Evolutionary conservation across 2,797 vertebrate species (phyloP), one percentile per base, ranked within the genome.

Genomic region (Myioborus miniatus): DNA sequence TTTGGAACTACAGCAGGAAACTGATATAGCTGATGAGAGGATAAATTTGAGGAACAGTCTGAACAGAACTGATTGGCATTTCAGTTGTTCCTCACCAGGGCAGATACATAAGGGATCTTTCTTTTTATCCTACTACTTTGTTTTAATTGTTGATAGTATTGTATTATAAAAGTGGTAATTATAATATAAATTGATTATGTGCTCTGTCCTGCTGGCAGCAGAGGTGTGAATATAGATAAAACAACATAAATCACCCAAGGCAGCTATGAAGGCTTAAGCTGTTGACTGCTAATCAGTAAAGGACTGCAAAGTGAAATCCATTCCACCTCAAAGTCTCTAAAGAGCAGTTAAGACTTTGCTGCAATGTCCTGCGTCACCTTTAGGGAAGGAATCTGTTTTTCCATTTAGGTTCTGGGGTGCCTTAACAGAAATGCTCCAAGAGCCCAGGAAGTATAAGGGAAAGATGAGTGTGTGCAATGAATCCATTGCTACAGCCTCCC

Each of bases 1-100:
- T 95, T 90, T 96, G 71, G 78, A 95, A 95, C 74, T 69, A 69
- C 15, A 94, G 63, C 36, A 90, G 88, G 65, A 44, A 91, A 81
- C 3, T 87, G 60, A 69, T 82, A 86, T 4, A 82, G 55, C 21
- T 39, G 44, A 63, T 67, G 13, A 26, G 26, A 82, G 8, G 15
- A 74, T 26, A 67, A 74, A 82, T 74, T 4, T 36, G 32, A 84
- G 32, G 18, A 92, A 84, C 15, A 39, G 7, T 67, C 14, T 32
- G 34, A 71, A 71, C 18, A 52, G 49, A 94, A 55, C 43, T 65
- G 46, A 89, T 34, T 34, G 12, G 12, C 16, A 39, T 23, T 83
- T 44, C n/a, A 89, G 58, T 22, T 62, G 36, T 80, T 97, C 49
- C 65, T 83, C 50, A 82, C 29, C 49, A 89, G 59, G 60, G 15